Conservation (phyloP, 1,140 invertebrate genomes). For the Hermatobates lingyangjiaoensis region DNA sequence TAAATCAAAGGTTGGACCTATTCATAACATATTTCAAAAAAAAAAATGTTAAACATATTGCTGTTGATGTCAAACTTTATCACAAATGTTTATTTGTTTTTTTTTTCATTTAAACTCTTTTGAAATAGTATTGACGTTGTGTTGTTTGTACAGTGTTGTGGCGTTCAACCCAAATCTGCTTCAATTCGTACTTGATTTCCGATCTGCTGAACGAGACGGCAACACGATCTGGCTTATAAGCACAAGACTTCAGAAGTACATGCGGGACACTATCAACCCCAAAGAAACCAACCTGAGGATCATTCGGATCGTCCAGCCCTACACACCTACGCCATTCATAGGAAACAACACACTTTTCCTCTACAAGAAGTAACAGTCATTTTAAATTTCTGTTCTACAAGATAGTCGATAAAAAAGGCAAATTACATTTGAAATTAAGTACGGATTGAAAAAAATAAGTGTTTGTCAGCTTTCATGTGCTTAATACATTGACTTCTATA, state of each 20-base stretch:
- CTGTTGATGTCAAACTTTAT: too few relatives aligned
- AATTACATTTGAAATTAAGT: too few relatives aligned
- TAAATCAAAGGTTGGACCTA: too few relatives aligned
- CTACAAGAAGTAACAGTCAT: constrained; percentile 1
- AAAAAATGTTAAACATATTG: too few relatives aligned
- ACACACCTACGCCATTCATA: not conserved
- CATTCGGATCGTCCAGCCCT: constrained; percentile 26
- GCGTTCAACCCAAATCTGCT: constrained; percentile 44
- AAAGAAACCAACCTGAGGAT: constrained; percentile 41
- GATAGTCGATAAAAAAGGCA: too few relatives aligned
- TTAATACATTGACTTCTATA: too few relatives aligned
- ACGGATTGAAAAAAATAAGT: too few relatives aligned
- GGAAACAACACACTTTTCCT: constrained; percentile 1
- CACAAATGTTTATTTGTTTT: too few relatives aligned
- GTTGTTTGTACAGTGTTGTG: constrained; percentile 31
- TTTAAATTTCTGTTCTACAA: too few relatives aligned
- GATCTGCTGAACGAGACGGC: constrained; percentile 38
- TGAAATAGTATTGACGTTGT: not conserved
- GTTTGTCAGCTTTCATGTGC: too few relatives aligned
- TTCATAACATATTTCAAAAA: too few relatives aligned
- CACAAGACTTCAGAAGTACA: constrained; percentile 58
- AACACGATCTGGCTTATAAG: constrained; percentile 46
- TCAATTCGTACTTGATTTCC: constrained; percentile 54
- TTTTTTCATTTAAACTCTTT: too few relatives aligned
- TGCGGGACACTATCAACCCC: constrained; percentile 34